These are phyloP conservation scores for Oxystoma pomonae DNA, from an alignment of 2,888 invertebrate species.

Conservation along the genomic window DNA sequence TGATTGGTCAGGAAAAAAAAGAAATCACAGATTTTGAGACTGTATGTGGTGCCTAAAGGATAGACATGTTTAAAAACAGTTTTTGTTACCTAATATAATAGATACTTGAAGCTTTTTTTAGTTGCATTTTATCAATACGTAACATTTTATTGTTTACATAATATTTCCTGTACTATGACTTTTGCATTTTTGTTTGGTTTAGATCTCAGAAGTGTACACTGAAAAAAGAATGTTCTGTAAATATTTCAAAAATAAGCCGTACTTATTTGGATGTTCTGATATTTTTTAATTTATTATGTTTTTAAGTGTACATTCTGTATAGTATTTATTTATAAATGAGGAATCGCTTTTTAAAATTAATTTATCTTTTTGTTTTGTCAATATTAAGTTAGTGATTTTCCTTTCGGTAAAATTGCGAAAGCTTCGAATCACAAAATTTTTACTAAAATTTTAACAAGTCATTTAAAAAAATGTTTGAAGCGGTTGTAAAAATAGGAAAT, in stretches of 20 bases:
- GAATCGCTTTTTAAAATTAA: neutral
- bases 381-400: too few relatives aligned
- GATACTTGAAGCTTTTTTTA: too few relatives aligned
- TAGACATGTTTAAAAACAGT: neutral
- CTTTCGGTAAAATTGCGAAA: too few relatives aligned
- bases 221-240: slow-evolving; percentile 23
- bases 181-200: slow-evolving; percentile 23
- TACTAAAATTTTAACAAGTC: too few relatives aligned
- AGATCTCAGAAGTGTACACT: slow-evolving; percentile 46
- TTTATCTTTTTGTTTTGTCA: too few relatives aligned
- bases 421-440: too few relatives aligned
- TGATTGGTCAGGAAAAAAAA: neutral
- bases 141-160: too few relatives aligned
- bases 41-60: slow-evolving; percentile 43
- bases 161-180: too few relatives aligned
- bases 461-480: too few relatives aligned
- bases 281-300: slow-evolving; percentile 35
- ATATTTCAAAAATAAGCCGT: slow-evolving; percentile 26
- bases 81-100: slow-evolving; percentile 23
- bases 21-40: slow-evolving; percentile 31
- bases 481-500: too few relatives aligned
- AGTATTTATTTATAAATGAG: slow-evolving; percentile 43
- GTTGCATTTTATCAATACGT: too few relatives aligned
- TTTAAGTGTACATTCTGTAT: slow-evolving; percentile 47
- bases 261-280: slow-evolving; percentile 31